Conservation (phyloP, 2,888 invertebrate genomes). For the Heterodera filipjevi region DNA sequence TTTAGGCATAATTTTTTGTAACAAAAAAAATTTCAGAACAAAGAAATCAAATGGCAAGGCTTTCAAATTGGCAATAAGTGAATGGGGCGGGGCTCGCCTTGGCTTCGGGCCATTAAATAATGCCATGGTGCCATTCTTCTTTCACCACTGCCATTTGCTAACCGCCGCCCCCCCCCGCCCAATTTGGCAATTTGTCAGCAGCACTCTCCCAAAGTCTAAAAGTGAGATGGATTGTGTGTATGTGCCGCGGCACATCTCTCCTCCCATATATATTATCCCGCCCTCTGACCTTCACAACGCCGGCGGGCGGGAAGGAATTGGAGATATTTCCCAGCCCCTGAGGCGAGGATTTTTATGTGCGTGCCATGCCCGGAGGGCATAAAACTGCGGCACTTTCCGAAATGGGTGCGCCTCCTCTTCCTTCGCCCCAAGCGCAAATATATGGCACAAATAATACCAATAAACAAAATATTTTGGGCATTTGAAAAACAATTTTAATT, state of each 20-base stretch:
- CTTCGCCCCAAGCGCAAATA: no score
- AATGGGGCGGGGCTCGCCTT: no score
- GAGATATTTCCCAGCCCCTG: background rate
- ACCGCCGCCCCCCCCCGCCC: no score
- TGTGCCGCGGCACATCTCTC: background rate
- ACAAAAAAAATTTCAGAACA: no score
- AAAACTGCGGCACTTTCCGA: background rate
- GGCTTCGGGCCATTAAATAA: background rate
- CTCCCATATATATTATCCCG: background rate
- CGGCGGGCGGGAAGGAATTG: background rate
- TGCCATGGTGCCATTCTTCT: background rate
- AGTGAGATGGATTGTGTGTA: slow-evolving; percentile 3
- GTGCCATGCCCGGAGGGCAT: background rate
- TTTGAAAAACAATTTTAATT: background rate
- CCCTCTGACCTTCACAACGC: background rate
- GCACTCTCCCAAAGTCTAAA: background rate
- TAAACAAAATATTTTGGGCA: background rate
- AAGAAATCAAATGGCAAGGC: no score
- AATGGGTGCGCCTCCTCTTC: background rate
- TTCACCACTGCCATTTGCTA: background rate
- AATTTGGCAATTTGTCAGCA: background rate
- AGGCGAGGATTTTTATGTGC: background rate
- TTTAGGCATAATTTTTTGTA: no score
- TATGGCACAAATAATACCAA: no score
- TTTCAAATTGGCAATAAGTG: no score